A percentile compares a stretch with the other conserved stretches of the same genome.
These are phyloP conservation scores for Choreutis nemorana DNA, from an alignment of 2,888 invertebrate species.

Conservation along the genomic window DNA sequence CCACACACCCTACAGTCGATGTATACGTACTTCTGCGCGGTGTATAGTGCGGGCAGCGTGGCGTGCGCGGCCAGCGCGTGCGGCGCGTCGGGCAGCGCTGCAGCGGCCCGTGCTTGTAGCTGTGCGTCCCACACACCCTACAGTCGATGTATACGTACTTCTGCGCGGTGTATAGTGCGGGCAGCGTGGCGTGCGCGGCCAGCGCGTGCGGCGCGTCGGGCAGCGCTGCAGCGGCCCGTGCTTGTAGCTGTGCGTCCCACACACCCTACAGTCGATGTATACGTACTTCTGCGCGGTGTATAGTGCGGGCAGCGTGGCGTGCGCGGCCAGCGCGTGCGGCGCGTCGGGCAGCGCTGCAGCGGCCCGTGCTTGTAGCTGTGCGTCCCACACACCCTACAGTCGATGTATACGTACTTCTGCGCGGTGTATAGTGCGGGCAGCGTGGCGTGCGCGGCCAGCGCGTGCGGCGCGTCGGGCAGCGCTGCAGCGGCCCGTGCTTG, in stretches of 20 bases:
- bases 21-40: constrained; percentile 83
- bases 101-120: constrained; percentile 50
- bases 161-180: constrained; percentile 78
- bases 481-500: constrained; percentile 34
- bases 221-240: constrained; percentile 38
- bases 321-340: constrained; percentile 75
- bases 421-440: constrained; percentile 79
- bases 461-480: constrained; percentile 68
- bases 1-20: constrained; percentile 75
- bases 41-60: constrained; percentile 73
- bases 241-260: constrained; percentile 65
- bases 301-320: too few species aligned
- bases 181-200: constrained; percentile 77
- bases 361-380: constrained; percentile 60
- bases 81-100: constrained; percentile 67
- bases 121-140: constrained; percentile 73
- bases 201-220: constrained; percentile 71
- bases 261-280: constrained; percentile 75
- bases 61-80: constrained; percentile 74
- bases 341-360: constrained; percentile 58
- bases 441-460: constrained; percentile 77
- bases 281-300: constrained; percentile 88
- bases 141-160: constrained; percentile 79
- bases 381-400: constrained; percentile 72
- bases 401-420: constrained; percentile 81